phyloP scores from a whole-genome alignment of 1,140 invertebrate species.

The Adoxophyes honmai region DNA sequence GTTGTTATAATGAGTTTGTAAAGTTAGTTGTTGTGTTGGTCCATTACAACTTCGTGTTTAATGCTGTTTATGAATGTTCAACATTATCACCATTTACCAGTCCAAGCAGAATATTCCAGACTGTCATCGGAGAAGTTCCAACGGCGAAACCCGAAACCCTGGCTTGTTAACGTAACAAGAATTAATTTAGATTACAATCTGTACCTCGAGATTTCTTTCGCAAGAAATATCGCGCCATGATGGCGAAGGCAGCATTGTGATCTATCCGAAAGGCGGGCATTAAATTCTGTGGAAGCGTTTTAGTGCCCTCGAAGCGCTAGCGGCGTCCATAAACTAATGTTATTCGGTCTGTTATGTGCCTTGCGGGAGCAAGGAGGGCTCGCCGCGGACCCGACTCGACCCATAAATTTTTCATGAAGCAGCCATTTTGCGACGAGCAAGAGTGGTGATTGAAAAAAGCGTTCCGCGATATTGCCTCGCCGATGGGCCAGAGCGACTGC shows the following conservation, averaged over 20 bases:
- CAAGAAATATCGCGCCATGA: constrained; percentile 10
- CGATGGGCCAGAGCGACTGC: background rate
- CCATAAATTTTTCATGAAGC: constrained; percentile 73
- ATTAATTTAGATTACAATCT: constrained; percentile 8
- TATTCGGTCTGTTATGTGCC: constrained; percentile 58
- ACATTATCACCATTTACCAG: too few relatives aligned
- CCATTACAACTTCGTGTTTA: too few relatives aligned
- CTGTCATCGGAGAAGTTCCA: too few relatives aligned
- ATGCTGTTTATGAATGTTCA: too few relatives aligned
- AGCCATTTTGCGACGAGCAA: constrained; percentile 37
- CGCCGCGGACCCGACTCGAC: constrained; percentile 21
- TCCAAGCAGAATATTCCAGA: too few relatives aligned
- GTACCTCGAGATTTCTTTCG: constrained; percentile 8
- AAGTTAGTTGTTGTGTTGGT: too few relatives aligned
- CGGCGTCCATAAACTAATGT: constrained; percentile 62
- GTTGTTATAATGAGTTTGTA: too few relatives aligned
- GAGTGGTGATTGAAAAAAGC: constrained; percentile 64
- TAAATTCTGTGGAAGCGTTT: constrained; percentile 45
- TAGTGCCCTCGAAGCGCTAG: constrained; percentile 38
- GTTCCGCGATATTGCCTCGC: constrained; percentile 45
- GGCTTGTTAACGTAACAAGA: background rate
- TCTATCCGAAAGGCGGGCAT: constrained; percentile 24
- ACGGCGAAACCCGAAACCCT: too few relatives aligned
- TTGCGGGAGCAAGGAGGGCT: constrained; percentile 40
- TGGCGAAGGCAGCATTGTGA: constrained; percentile 16